Percentiles rank a stretch among this genome's conserved stretches.
These are phyloP conservation scores for Nothura maculosa DNA, from an alignment of 2,797 vertebrate genomes.

Conservation along the genomic window DNA sequence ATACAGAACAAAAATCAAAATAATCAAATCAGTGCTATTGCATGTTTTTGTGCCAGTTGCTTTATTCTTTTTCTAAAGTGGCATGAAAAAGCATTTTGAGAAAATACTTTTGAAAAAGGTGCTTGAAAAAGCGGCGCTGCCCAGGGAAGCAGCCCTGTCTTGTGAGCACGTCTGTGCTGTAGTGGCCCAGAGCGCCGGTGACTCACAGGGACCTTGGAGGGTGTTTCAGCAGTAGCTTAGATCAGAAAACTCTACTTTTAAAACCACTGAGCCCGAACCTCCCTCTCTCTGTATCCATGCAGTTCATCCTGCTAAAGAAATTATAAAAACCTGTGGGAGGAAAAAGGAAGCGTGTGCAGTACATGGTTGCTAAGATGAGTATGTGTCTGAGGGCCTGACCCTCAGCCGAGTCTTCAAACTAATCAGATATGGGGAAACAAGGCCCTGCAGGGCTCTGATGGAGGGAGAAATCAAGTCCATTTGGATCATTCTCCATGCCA, in stretches of 20 bases:
- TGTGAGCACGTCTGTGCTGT: background rate
- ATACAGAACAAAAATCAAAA: too few relatives aligned
- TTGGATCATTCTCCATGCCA: slow-evolving; percentile 12
- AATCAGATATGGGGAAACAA: background rate
- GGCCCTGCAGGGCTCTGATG: rapidly evolving
- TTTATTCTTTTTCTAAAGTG: background rate
- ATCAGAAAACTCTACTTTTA: background rate
- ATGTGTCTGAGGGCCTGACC: background rate
- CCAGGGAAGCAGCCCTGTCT: background rate
- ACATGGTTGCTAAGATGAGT: background rate
- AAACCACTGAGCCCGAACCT: background rate
- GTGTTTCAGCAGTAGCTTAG: background rate
- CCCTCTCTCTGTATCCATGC: background rate
- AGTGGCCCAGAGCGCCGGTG: background rate
- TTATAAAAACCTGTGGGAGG: background rate
- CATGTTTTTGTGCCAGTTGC: background rate
- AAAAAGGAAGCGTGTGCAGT: background rate
- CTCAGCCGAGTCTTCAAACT: background rate
- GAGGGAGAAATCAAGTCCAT: background rate
- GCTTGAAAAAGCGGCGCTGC: background rate
- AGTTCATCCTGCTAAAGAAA: background rate
- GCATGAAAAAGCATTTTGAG: background rate
- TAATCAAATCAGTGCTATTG: background rate
- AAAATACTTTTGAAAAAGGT: background rate
- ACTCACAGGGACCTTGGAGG: too few relatives aligned